Evolutionary conservation across 2,797 vertebrate genomes (phyloP), one percentile per base, ranked within the genome.

Genomic region (Pangasius mekongensis): DNA sequence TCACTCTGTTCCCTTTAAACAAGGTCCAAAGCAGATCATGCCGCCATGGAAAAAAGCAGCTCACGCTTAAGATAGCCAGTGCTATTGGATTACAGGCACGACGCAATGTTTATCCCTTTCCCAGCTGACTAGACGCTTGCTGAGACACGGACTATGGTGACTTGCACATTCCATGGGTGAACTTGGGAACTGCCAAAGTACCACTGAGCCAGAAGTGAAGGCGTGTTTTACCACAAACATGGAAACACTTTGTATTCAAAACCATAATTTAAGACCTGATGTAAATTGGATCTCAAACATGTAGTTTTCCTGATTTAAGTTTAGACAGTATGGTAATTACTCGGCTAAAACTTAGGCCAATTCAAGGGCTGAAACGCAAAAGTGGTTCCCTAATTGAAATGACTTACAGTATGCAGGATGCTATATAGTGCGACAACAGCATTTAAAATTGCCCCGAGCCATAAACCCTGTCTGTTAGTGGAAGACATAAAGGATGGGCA

Each of bases 31-130:
- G 47, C 64, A 52, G 47, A 24, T 69, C 30, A 52, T 13, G 47
- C 64, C n/a, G 1, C 20, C n/a, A 69, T 69, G 18, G 85, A 83
- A 92, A 91, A 89, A 89, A 88, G 52, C 33, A 66, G n/a, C 58
- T 20, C 30, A 73, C 7, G 56, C 91, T 90, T 76, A 90, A 92
- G 88, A 92, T 91, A 90, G 91, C 76, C 66, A 33, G 77, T 16
- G 6, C 67, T 91, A 91, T 93, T 89, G 66, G 16, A 77, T 93
- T 90, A 90, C 93, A 77, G 13, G 77, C 71, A 67, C 90, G 83
- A 80, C 76, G 49, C 64, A 90, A 85, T 94, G 92, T 93, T 94
- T 92, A 92, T 88, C 90, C 88, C 62, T 91, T 91, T 56, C 74
- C 71, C 92, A 92, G 84, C 88, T 88, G 88, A 86, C 86, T 27